Conservation (phyloP, 2,113 vertebrate genomes). For the Porphyrio hochstetteri region DNA sequence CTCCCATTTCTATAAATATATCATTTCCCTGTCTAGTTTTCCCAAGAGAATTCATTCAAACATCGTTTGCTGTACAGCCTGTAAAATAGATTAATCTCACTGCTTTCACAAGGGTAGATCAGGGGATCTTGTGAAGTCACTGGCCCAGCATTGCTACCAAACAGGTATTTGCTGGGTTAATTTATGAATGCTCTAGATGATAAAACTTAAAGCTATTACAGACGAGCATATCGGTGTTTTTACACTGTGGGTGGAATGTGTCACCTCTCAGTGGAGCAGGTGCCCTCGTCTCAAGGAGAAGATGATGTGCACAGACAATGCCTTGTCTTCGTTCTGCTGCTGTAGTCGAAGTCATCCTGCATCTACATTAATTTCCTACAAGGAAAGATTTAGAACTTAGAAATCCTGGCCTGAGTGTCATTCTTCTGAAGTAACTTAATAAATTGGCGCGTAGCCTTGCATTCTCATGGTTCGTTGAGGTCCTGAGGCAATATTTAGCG, state of each 20-base stretch:
- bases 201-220: not conserved
- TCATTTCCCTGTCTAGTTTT: not conserved
- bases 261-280: not conserved
- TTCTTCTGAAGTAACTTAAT: not conserved
- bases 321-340: not conserved
- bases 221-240: not conserved
- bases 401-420: not conserved
- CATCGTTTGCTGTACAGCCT: not conserved
- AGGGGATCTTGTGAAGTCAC: not conserved
- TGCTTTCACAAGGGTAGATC: not conserved
- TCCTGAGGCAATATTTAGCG: conserved; percentile 32
- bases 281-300: not conserved
- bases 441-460: not conserved
- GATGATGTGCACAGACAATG: not conserved
- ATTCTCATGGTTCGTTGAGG: not conserved
- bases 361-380: not conserved
- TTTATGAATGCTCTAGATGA: not conserved
- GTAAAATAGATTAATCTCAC: not conserved
- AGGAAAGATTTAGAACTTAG: not conserved
- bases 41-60: not conserved
- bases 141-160: not conserved
- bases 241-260: not conserved
- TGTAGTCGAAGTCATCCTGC: not conserved
- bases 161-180: not conserved
- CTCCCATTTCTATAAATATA: not conserved